These are phyloP conservation scores for Eurypyga helias DNA, from an alignment of 2,113 vertebrate genomes.

Conservation along the genomic window DNA sequence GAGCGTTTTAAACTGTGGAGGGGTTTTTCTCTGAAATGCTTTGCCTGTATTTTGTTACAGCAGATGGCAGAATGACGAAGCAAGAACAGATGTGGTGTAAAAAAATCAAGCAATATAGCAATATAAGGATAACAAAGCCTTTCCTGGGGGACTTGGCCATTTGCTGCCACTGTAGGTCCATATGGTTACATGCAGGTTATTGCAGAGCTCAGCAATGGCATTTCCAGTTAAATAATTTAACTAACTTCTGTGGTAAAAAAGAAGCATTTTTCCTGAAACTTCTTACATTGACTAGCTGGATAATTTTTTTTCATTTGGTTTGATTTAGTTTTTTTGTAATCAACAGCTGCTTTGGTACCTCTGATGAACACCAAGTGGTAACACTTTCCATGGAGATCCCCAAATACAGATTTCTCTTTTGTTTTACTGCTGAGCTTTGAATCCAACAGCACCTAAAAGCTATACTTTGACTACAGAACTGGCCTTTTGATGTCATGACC, in stretches of 20 bases:
- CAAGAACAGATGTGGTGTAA: conserved; percentile 18
- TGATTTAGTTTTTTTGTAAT: neutral
- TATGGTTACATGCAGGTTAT: neutral
- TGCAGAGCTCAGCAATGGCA: neutral
- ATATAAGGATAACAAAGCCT: neutral
- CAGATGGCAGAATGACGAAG: conserved; percentile 11
- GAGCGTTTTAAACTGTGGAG: neutral
- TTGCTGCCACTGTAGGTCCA: neutral
- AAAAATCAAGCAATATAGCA: neutral
- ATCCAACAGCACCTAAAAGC: neutral
- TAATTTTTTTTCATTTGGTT: neutral
- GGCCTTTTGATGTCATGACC: neutral
- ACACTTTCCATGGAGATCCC: conserved; percentile 18
- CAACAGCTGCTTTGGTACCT: neutral
- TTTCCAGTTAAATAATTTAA: neutral
- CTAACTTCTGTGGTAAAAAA: neutral
- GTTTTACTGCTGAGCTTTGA: conserved; percentile 1
- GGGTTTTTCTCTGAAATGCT: conserved; percentile 8
- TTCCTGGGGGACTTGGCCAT: neutral
- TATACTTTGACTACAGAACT: neutral
- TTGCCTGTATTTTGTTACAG: conserved; percentile 55
- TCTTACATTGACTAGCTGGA: neutral
- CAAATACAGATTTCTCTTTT: conserved; percentile 19
- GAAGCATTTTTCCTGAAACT: neutral
- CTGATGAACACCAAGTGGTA: neutral